phyloP scores from a whole-genome alignment of 2,888 invertebrate genomes.

The Hirudinaria manillensis region DNA sequence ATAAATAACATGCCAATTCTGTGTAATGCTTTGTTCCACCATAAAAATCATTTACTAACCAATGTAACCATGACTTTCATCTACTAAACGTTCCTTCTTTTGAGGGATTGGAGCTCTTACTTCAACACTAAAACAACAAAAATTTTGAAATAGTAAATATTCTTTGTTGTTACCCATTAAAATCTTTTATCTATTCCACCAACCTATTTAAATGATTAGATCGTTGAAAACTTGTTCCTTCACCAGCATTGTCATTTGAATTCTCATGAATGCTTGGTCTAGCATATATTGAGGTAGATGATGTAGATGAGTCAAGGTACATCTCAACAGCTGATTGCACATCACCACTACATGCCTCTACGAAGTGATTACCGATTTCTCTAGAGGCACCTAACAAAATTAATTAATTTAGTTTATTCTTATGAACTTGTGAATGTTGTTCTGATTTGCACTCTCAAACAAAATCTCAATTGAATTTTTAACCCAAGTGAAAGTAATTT shows the following conservation, averaged over 20 bases:
- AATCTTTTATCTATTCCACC: neutral
- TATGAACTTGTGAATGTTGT: too few species aligned
- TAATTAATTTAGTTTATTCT: too few species aligned
- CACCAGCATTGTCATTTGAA: neutral
- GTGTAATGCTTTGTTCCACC: too few species aligned
- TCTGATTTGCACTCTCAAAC: too few species aligned
- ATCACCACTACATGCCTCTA: conserved; percentile 56
- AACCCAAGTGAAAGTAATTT: neutral
- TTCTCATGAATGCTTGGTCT: conserved; percentile 10
- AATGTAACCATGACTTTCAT: conserved; percentile 45
- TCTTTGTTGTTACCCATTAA: neutral
- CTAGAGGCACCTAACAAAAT: conserved; percentile 9
- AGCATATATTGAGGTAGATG: neutral
- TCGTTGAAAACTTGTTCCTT: conserved; percentile 6
- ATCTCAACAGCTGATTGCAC: conserved; percentile 57
- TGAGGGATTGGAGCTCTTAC: conserved; percentile 58
- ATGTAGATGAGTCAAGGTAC: conserved; percentile 53
- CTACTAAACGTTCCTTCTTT: conserved; percentile 55
- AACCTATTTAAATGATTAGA: neutral
- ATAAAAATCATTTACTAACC: conserved; percentile 1
- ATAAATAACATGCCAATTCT: too few species aligned
- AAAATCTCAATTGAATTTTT: neutral
- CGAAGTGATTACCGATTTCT: conserved; percentile 41
- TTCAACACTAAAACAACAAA: conserved; percentile 38
- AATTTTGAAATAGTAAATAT: neutral